Evolutionary conservation across 2,113 vertebrate species (phyloP), one percentile per base, ranked within the genome.

Genomic region (Chaetops frenatus): DNA sequence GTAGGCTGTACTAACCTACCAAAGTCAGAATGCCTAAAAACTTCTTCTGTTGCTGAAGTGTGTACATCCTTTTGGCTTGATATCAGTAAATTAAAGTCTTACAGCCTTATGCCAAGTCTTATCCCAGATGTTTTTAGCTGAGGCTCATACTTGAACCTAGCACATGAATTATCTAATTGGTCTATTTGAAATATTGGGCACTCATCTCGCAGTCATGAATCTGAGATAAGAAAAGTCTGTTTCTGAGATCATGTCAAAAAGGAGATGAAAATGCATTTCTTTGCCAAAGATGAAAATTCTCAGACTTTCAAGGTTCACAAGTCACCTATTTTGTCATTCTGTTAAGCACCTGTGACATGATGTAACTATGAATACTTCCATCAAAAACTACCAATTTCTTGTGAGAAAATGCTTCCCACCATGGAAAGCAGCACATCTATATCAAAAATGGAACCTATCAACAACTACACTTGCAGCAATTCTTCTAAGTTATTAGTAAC

Each of bases 21-120:
- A 31, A 79, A 88, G 36, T 18, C 42, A 48, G 15, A 36, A n/a
- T 10, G 31, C n/a, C 64, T 48, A 74, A n/a, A 87, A 90, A 76
- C 45, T 28, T n/a, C 16, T 51, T 23, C 44, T 62, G 1, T 8
- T 72, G 53, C 21, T 67, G 25, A 69, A 65, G 35, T 3, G 19
- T 36, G 27, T 31, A 92, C 90, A 88, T 81, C 47, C 27, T 76
- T 79, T 77, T 44, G 86, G 61, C 31, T 80, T 70, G 45, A 86
- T 61, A 45, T 69, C 67, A 69, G 6, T 25, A 61, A 77, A 40
- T 64, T 70, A 11, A 87, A 81, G n/a, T 61, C 42, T 87, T 69
- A 62, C 58, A 76, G 67, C 10, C 44, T 66, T 58, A 69, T 0
- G 0, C n/a, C 1, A 3, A 58, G 19, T 35, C 45, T 87, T 85